Base-by-base conservation (phyloP, 2,113 vertebrate genomes). In the Gracilinanus agilis region DNA sequence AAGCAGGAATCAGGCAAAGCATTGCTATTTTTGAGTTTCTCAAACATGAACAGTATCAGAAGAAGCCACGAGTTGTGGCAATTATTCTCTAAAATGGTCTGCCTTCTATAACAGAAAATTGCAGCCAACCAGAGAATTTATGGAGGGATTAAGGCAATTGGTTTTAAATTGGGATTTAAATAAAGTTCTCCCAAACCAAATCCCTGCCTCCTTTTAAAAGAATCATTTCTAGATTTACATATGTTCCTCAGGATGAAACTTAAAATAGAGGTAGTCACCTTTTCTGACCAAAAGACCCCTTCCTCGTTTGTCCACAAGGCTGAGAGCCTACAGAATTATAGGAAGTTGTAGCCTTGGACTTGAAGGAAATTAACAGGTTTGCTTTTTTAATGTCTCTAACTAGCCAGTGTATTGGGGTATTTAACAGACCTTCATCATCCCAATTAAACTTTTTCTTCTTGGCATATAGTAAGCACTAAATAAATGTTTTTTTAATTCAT, bases 231-330 rank as follows among this genome's bases (percentile, higher is more conserved):
- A 29, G 27, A 88, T 54, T 91, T 25, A 2, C 40, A 0, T 9
- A 16, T 9, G 25, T 25, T 40, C 24, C 67, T 9, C 0, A 0
- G 23, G 88, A 0, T 8, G 25, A 44, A 24, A 6, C 9, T 49
- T 29, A 44, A 56, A 16, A 0, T 16, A 16, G 0, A 24, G 1
- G n/a, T n/a, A 53, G 49, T n/a, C 44, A 34, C 40, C 13, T 40
- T 8, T 90, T 40, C 7, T 0, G 0, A 27, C 3, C 12, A 0
- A 0, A 83, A 83, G n/a, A 0, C 2, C 49, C 24, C 53, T 5
- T 34, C 40, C 88, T 44, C 27, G 24, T 88, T 29, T 0, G 23
- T 19, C 90, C 92, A 3, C 0, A 1, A 23, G 29, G 0, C 7
- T 0, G 24, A 9, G 1, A 0, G 1, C 44, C 91, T 13, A 44